phyloP scores from a whole-genome alignment of 2,888 invertebrate species.

The Lasioglossum oenotherae region DNA sequence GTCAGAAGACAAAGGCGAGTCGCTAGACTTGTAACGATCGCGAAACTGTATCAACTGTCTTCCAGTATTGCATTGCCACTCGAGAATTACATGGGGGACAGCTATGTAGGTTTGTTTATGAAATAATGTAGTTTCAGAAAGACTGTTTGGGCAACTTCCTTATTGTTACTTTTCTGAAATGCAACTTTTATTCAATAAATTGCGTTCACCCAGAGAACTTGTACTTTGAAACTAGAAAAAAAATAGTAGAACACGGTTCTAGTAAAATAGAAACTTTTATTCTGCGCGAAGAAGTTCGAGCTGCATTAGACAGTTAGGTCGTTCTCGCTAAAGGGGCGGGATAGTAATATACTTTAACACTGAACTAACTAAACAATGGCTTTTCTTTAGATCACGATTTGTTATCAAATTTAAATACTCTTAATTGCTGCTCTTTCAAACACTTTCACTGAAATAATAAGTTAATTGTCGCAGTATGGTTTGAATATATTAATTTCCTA shows the following conservation, averaged over 20 bases:
- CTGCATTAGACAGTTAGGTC: background rate
- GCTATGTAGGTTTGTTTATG: background rate
- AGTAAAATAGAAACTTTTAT: conserved; percentile 1
- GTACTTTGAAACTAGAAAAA: background rate
- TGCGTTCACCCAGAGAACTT: background rate
- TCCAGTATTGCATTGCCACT: background rate
- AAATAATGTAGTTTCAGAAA: conserved; percentile 2
- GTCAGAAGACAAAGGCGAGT: background rate
- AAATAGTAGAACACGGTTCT: background rate
- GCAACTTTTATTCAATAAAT: conserved; percentile 7
- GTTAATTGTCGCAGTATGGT: background rate
- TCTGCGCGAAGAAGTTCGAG: background rate
- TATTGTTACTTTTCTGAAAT: background rate
- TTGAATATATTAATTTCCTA: background rate
- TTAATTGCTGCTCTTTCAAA: background rate
- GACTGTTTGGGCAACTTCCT: background rate
- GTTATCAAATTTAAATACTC: background rate
- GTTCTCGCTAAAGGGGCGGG: background rate
- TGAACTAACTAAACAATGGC: background rate
- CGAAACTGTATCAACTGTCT: background rate
- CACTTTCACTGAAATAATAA: background rate
- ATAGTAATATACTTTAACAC: background rate
- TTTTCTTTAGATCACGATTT: background rate
- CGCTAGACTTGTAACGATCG: background rate
- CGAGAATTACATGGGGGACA: background rate